Evolutionary conservation across 2,113 vertebrate genomes (phyloP).

Genomic region (Lamprologus lemairii): DNA sequence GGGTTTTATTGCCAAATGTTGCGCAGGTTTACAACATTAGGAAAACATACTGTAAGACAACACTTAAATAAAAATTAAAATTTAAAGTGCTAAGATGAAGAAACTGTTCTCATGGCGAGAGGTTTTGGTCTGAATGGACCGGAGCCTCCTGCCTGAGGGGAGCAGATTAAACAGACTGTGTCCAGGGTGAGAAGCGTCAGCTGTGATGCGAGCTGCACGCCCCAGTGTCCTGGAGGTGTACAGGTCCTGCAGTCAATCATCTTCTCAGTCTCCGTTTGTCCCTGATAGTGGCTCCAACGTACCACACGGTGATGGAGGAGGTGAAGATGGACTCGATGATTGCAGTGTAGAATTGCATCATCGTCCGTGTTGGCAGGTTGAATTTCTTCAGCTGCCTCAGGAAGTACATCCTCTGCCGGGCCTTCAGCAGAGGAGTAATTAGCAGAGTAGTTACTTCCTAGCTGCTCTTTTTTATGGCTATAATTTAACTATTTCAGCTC

Average conservation of each 20-base stretch:
- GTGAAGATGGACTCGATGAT: accelerated
- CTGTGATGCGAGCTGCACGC: accelerated
- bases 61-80: accelerated
- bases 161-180: accelerated
- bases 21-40: not conserved
- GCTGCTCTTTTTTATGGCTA: not conserved
- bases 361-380: not conserved
- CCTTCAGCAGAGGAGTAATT: not conserved
- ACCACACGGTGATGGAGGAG: accelerated
- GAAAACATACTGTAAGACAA: not conserved
- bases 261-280: not conserved
- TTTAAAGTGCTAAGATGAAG: not conserved
- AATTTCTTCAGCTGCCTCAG: not conserved
- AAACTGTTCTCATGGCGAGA: accelerated
- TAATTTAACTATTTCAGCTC: not conserved
- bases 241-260: not conserved
- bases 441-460: not conserved
- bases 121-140: accelerated
- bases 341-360: not conserved
- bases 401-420: not conserved
- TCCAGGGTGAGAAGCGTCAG: accelerated
- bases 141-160: not conserved
- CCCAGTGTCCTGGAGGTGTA: not conserved
- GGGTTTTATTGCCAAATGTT: not conserved
- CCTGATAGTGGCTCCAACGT: not conserved